Evolutionary conservation across 1,140 invertebrate genomes (phyloP).

Genomic region (Drosophila murphyi): DNA sequence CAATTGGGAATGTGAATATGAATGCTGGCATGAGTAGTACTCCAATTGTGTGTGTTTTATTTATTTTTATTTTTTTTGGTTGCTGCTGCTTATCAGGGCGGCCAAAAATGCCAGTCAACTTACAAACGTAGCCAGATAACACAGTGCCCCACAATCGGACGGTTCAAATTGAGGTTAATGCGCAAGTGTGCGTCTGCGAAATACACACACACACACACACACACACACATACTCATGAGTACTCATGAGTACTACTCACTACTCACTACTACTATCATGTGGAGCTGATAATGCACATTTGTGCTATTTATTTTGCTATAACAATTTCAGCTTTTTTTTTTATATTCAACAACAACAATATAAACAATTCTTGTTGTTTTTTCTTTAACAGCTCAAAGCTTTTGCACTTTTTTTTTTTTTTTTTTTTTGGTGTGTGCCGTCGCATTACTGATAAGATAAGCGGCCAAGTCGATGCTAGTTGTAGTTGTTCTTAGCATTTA

Average conservation of each 20-base stretch:
- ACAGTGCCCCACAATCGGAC: slow-evolving; percentile 79
- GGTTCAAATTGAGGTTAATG: slow-evolving; percentile 79
- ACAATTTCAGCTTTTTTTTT: slow-evolving; percentile 31
- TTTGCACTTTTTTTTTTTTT: slow-evolving; percentile 40
- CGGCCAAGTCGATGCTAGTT: neutral
- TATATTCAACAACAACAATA: slow-evolving; percentile 32
- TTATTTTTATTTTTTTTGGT: slow-evolving; percentile 6
- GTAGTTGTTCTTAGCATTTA: slow-evolving; percentile 11
- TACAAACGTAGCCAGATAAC: slow-evolving; percentile 60
- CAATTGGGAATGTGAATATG: neutral
- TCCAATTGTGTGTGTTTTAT: neutral
- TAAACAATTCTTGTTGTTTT: slow-evolving; percentile 38
- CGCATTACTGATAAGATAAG: slow-evolving; percentile 55
- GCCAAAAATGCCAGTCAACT: slow-evolving; percentile 63
- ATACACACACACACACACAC: slow-evolving; percentile 28
- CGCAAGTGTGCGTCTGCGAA: slow-evolving; percentile 38
- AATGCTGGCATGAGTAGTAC: slow-evolving; percentile 1
- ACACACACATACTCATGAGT: neutral
- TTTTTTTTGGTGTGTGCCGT: neutral
- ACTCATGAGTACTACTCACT: slow-evolving; percentile 30
- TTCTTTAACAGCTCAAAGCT: neutral
- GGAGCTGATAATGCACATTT: slow-evolving; percentile 78
- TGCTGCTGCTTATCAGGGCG: slow-evolving; percentile 41
- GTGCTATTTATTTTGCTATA: slow-evolving; percentile 79
- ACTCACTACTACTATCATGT: too few species aligned